Base-by-base conservation (phyloP, 2,888 invertebrate genomes). In the Callyntrura sp. region DNA sequence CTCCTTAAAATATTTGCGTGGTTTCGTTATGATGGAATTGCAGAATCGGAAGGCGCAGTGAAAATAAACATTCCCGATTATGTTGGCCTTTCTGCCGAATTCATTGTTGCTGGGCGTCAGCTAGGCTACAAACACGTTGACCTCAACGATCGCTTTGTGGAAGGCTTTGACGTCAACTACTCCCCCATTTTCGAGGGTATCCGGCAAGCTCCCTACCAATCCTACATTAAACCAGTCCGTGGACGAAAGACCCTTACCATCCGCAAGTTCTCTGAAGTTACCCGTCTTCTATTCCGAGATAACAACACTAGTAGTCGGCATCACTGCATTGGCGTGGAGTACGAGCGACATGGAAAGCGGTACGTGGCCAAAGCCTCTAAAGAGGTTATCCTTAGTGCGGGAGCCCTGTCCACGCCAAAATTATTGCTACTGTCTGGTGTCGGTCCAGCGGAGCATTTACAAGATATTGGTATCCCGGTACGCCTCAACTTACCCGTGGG, bases 131-230 rank as follows among this genome's bases (percentile, higher is more conserved):
- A 85, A 8, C 89, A 91, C 68, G 87, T 86, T 2, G 93, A 93
- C 62, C 62, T 93, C 3, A 91, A 91, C 85, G 92, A 91, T 8
- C 84, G 78, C 12, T 92, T 90, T 78, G 85, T 86, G 11, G 91
- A 92, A 88, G 93, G 93, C 8, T 93, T 93, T 68, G 93, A 93
- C 70, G 79, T 68, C 1, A 90, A 89, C 28, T 92, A 92, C 68
- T 88, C 68, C 55, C 88, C 92, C 0, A 91, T 91, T 14, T 89
- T 88, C 62, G 84, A 82, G 57, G 93, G 93, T 2, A 70, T 90
- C 2, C 81, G 93, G 12, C 91, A 93, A 68, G 90, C 90, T 4
- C 83, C 91, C 0, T 92, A 86, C 51, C 76, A 89, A 35, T 81
- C 92, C 0, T 92, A 90, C 81, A 8, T 92, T 0, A 90, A 90